These are phyloP conservation scores for Drosophila busckii DNA, from an alignment of 1,140 invertebrate species.

Conservation along the genomic window DNA sequence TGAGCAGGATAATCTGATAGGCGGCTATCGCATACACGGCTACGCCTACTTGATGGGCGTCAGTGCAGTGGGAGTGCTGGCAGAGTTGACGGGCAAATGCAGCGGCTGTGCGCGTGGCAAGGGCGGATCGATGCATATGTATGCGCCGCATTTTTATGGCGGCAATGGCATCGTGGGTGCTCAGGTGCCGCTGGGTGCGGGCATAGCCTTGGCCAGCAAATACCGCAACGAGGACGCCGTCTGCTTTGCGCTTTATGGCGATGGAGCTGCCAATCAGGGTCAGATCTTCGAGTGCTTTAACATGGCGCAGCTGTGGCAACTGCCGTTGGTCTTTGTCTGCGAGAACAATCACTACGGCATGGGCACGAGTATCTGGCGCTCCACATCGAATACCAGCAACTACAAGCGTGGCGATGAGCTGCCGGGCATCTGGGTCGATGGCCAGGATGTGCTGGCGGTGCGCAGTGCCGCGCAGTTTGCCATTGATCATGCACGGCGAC, in stretches of 20 bases:
- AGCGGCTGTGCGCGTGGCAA: conserved; percentile 86
- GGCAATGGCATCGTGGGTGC: conserved; percentile 93
- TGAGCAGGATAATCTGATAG: conserved; percentile 84
- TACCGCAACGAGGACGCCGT: conserved; percentile 89
- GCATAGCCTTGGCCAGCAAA: conserved; percentile 93
- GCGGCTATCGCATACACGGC: conserved; percentile 84
- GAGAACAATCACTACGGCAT: conserved; percentile 94
- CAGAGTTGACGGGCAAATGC: conserved; percentile 91
- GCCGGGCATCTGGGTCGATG: conserved; percentile 89
- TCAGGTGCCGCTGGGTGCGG: conserved; percentile 94
- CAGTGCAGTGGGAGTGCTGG: conserved; percentile 85
- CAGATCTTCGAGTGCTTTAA: conserved; percentile 89
- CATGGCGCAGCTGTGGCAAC: conserved; percentile 90
- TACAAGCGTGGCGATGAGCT: conserved; percentile 86
- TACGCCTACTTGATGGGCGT: conserved; percentile 89
- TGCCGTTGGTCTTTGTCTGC: conserved; percentile 95
- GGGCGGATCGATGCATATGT: conserved; percentile 84
- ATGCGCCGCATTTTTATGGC: conserved; percentile 85
- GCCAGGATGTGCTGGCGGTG: conserved; percentile 94
- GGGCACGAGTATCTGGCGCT: conserved; percentile 89
- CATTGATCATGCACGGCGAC: conserved; percentile 85
- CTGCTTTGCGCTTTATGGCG: conserved; percentile 93
- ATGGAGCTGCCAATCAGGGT: conserved; percentile 97
- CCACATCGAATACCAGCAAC: conserved; percentile 87
- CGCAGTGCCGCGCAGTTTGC: conserved; percentile 90